These are phyloP conservation scores for Alectoris magna DNA, from an alignment of 2,797 vertebrate genomes.

Conservation along the genomic window DNA sequence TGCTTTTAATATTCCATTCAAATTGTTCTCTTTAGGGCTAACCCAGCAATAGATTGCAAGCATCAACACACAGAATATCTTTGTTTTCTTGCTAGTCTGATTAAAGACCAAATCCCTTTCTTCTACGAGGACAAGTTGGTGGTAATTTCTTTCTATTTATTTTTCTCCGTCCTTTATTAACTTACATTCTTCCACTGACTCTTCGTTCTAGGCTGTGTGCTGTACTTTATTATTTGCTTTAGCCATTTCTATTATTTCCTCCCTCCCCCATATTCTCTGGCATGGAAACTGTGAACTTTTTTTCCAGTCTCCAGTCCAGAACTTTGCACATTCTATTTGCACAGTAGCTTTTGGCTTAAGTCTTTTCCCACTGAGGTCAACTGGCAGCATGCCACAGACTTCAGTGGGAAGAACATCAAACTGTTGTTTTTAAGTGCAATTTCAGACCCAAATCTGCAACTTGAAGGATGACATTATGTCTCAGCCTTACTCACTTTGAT, in stretches of 20 bases:
- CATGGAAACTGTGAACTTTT: background rate
- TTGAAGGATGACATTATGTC: conserved; percentile 51
- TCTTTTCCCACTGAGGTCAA: conserved; percentile 26
- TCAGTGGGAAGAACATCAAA: conserved; percentile 31
- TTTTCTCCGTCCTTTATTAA: background rate
- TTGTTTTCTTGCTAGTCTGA: background rate
- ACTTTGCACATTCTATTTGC: background rate
- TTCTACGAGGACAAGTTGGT: background rate
- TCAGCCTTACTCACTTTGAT: background rate
- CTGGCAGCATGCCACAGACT: conserved; percentile 29
- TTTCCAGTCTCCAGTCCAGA: background rate
- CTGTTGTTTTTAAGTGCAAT: conserved; percentile 30
- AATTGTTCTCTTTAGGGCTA: background rate
- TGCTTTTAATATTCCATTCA: background rate
- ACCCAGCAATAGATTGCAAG: background rate
- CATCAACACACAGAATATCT: background rate
- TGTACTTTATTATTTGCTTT: background rate
- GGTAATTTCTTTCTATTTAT: background rate
- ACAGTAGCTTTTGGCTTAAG: conserved; percentile 41
- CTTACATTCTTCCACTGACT: background rate
- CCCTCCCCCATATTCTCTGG: background rate
- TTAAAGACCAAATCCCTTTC: background rate
- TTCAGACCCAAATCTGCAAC: conserved; percentile 17
- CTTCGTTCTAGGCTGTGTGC: background rate
- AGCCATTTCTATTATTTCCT: background rate